A percentile compares a stretch with the other conserved stretches of the same genome.
Conservation (phyloP, 1,140 invertebrate genomes). For the Lordiphosa stackelbergi region DNA sequence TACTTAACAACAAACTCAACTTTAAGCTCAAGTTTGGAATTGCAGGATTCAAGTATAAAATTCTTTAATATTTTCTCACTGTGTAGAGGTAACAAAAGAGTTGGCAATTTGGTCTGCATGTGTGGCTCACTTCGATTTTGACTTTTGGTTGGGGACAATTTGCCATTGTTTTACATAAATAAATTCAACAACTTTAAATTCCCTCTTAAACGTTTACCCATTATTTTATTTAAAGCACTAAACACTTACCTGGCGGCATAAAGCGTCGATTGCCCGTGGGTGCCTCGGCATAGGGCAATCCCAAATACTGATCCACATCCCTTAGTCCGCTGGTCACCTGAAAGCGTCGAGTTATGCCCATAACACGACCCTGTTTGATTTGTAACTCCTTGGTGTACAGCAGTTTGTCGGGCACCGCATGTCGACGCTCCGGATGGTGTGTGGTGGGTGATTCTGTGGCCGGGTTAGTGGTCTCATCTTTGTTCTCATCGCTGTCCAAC, state of each 20-base stretch:
- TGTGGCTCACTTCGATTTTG: too few species aligned
- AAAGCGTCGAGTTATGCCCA: conserved; percentile 81
- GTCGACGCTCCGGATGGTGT: conserved; percentile 64
- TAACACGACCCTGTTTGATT: conserved; percentile 80
- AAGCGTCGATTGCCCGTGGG: conserved; percentile 89
- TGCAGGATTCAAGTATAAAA: too few species aligned
- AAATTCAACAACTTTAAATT: too few species aligned
- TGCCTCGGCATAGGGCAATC: conserved; percentile 94
- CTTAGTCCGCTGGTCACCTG: conserved; percentile 78
- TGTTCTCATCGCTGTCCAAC: conserved; percentile 32
- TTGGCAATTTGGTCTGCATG: too few species aligned
- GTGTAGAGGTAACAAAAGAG: too few species aligned
- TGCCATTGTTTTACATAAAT: too few species aligned
- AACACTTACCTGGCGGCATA: conserved; percentile 86
- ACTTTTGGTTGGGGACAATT: too few species aligned
- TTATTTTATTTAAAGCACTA: too few species aligned
- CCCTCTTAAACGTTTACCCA: too few species aligned
- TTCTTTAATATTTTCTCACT: too few species aligned
- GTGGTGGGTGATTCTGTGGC: conserved; percentile 41
- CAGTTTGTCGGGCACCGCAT: conserved; percentile 71
- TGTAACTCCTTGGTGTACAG: conserved; percentile 78
- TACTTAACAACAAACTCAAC: too few species aligned
- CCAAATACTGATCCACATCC: conserved; percentile 82
- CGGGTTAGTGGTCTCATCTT: conserved; percentile 25
- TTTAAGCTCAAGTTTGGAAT: too few species aligned